Conservation (phyloP, 1,140 invertebrate species). For the Dinoponera quadriceps region DNA sequence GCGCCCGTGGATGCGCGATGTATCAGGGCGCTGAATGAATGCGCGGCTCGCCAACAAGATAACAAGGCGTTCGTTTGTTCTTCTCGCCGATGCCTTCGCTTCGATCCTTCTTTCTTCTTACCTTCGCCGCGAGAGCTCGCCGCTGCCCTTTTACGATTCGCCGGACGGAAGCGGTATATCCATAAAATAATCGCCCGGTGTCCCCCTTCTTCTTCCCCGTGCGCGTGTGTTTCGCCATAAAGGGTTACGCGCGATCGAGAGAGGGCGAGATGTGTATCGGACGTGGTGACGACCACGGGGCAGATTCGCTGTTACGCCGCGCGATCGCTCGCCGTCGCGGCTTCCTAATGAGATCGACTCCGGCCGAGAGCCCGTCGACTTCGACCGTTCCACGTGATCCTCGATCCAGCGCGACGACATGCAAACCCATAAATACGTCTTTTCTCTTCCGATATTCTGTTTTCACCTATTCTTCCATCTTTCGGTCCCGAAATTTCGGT, state of each 20-base stretch:
- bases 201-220: not conserved
- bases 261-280: slow-evolving; percentile 66
- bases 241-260: slow-evolving; percentile 60
- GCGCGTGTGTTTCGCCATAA: slow-evolving; percentile 61
- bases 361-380: not conserved
- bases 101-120: not conserved
- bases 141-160: slow-evolving; percentile 11
- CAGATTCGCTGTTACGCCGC: slow-evolving; percentile 65
- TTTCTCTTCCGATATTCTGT: no score
- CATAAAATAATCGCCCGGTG: slow-evolving; percentile 56
- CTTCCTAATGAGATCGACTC: slow-evolving; percentile 77
- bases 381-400: no score
- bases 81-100: not conserved
- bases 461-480: no score
- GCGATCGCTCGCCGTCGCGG: slow-evolving; percentile 72
- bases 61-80: slow-evolving; percentile 48
- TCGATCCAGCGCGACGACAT: no score
- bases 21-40: slow-evolving; percentile 12
- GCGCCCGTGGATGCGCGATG: not conserved
- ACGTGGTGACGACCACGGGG: slow-evolving; percentile 55
- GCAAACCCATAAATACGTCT: no score
- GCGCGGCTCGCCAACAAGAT: not conserved
- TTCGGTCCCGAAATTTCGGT: no score
- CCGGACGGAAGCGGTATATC: slow-evolving; percentile 33
- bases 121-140: not conserved